phyloP scores from a whole-genome alignment of 2,888 invertebrate genomes.

The Eudemis profundana region DNA sequence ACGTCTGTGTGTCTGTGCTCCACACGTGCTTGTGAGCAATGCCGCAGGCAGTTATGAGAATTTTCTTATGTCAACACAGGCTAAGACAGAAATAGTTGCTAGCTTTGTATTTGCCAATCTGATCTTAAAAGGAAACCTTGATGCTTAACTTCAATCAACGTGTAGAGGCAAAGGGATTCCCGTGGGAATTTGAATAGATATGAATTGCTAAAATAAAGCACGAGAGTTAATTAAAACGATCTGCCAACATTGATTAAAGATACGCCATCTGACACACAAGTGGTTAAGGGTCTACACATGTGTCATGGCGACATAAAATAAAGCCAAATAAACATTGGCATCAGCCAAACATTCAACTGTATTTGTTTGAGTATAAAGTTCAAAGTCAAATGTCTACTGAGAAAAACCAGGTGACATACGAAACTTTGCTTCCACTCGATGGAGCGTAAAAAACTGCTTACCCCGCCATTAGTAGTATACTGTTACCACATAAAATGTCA shows the following conservation, averaged over 20 bases:
- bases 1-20: slow-evolving; percentile 56
- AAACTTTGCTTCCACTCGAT: slow-evolving; percentile 76
- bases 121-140: slow-evolving; percentile 51
- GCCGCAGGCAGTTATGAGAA: slow-evolving; percentile 83
- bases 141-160: slow-evolving; percentile 24
- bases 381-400: slow-evolving; percentile 47
- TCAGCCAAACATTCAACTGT: slow-evolving; percentile 50
- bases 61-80: slow-evolving; percentile 82
- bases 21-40: slow-evolving; percentile 78
- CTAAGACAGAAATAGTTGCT: slow-evolving; percentile 76
- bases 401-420: slow-evolving; percentile 71
- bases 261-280: slow-evolving; percentile 68
- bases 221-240: slow-evolving; percentile 44
- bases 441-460: slow-evolving; percentile 78
- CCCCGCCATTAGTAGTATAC: slow-evolving; percentile 67
- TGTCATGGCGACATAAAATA: slow-evolving; percentile 56
- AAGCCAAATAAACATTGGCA: slow-evolving; percentile 46
- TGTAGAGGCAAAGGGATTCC: slow-evolving; percentile 11
- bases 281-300: slow-evolving; percentile 63
- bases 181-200: slow-evolving; percentile 37
- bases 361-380: slow-evolving; percentile 51
- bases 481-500: slow-evolving; percentile 62
- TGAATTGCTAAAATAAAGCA: slow-evolving; percentile 38
- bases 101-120: slow-evolving; percentile 74
- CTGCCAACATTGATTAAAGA: slow-evolving; percentile 62